Conservation (phyloP, 2,797 vertebrate species). For the Rhabdomys pumilio region DNA sequence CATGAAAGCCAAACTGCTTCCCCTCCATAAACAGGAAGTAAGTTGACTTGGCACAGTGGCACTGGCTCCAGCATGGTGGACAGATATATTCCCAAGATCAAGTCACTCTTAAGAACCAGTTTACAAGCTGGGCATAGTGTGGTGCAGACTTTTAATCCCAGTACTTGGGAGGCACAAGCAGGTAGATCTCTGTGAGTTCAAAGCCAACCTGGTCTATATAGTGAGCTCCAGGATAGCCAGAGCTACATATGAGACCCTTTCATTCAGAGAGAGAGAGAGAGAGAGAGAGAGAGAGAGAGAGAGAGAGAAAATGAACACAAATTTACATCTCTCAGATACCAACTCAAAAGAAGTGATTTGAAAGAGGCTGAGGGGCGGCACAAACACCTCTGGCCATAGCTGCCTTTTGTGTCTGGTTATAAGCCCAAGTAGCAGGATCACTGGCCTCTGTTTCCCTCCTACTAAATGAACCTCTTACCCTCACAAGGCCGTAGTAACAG, state of each 20-base stretch:
- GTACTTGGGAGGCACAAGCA: not conserved
- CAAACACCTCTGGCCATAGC: slow-evolving; percentile 22
- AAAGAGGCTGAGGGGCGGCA: not conserved
- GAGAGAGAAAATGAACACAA: not conserved
- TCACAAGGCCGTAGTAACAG: not conserved
- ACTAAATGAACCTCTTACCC: not conserved
- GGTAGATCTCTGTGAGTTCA: not conserved
- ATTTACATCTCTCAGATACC: not conserved
- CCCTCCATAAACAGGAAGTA: slow-evolving; percentile 47
- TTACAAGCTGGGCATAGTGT: not conserved
- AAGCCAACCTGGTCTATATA: not conserved
- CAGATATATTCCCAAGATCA: not conserved
- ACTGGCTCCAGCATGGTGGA: not conserved
- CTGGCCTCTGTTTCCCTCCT: not conserved
- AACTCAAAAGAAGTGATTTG: not conserved
- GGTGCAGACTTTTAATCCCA: not conserved
- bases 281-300: no score
- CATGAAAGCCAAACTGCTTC: not conserved
- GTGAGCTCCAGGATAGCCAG: not conserved
- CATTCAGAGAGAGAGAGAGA: not conserved
- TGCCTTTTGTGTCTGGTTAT: not conserved
- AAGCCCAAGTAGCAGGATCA: not conserved
- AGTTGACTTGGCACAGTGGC: not conserved
- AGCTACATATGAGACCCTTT: not conserved
- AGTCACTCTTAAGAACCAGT: slow-evolving; percentile 45